Base-by-base conservation (phyloP, 2,113 vertebrate genomes). In the Zosterops hypoxanthus region DNA sequence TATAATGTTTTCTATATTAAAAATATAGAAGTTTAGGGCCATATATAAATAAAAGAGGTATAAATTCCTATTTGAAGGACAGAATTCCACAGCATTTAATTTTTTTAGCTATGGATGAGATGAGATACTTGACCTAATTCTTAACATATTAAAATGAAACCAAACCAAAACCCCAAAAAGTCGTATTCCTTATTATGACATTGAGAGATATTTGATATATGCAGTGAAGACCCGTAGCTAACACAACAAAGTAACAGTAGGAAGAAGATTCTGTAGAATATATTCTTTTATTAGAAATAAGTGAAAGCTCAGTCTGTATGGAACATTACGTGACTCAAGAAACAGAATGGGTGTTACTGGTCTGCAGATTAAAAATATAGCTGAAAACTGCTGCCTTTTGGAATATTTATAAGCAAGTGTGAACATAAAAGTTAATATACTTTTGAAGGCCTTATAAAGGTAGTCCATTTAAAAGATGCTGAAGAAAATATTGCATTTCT, bases 21-120 rank as follows among this genome's bases (percentile, higher is more conserved):
- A 81, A 88, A 57, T 31, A 2, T 2, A 9, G 26, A 80, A 0
- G 1, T 53, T 88, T 69, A 34, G 4, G 34, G 8, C 4, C 3
- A n/a, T 19, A 50, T 33, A 36, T 63, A 36, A 41, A 78, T 33
- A 61, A 29, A 60, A 6, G 4, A 49, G 16, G 28, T 61, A 42
- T 21, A 85, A 44, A 60, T 14, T 41, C 5, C 44, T 81, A 59
- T 57, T 50, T 76, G 33, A 92, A 78, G 11, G 16, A 31, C 15
- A 72, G 15, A 69, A 82, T 57, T 61, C 3, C 12, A 55, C 28
- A 49, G 2, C 8, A 41, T 53, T 91, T 63, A 2, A 47, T 39
- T 8, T 73, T 75, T 69, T 73, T 46, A 68, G 36, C 25, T 57
- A 13, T 31, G 3, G 3, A 73, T 70, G 9, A 47, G 3, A 8